phyloP scores from a whole-genome alignment of 2,888 invertebrate genomes.

The Torymus tubicola region DNA sequence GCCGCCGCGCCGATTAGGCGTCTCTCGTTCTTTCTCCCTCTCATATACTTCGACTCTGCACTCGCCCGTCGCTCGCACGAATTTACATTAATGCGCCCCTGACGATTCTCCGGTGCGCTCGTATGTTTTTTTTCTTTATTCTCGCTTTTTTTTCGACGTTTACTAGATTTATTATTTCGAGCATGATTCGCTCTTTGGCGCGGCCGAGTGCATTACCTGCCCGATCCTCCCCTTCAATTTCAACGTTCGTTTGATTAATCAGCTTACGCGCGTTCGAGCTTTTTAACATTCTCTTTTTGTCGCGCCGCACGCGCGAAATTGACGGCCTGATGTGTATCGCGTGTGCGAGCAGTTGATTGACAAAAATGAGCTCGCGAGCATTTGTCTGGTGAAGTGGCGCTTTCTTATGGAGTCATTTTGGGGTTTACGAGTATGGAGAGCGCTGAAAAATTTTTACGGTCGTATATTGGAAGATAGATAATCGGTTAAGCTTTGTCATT shows the following conservation, averaged over 20 bases:
- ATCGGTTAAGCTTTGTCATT: no score
- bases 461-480: no score
- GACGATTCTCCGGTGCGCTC: background rate
- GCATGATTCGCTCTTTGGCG: slow-evolving; percentile 66
- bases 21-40: no score
- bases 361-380: no score
- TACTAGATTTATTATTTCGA: slow-evolving; percentile 73
- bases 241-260: slow-evolving; percentile 17
- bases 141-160: slow-evolving; percentile 70
- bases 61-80: slow-evolving; percentile 65
- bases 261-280: background rate
- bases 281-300: background rate
- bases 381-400: no score
- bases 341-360: no score
- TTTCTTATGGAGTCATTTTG: no score
- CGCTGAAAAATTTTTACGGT: no score
- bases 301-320: no score
- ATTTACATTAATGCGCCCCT: slow-evolving; percentile 73
- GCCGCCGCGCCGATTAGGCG: slow-evolving; percentile 68
- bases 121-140: slow-evolving; percentile 16
- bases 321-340: no score
- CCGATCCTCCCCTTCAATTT: slow-evolving; percentile 3
- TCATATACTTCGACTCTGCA: slow-evolving; percentile 11
- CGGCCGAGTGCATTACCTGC: slow-evolving; percentile 40
- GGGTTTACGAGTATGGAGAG: no score